Conservation (phyloP, 2,113 vertebrate genomes). For the Albula goreensis region DNA sequence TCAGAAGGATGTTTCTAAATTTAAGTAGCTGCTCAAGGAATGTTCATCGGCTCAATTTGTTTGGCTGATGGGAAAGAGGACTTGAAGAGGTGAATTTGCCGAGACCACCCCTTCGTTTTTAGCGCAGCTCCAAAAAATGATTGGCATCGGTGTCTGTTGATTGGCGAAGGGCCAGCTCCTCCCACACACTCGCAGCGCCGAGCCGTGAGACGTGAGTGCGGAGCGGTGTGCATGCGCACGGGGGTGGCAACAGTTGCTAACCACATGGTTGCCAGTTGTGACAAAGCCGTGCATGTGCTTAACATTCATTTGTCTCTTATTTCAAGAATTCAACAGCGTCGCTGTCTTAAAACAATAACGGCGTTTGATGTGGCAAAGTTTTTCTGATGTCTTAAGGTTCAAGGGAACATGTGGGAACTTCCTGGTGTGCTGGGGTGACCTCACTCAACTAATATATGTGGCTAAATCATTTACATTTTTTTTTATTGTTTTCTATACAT, state of each 20-base stretch:
- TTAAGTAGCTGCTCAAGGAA: neutral
- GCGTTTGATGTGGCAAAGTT: neutral
- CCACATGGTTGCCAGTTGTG: neutral
- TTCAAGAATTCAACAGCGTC: neutral
- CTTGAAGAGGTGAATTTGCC: neutral
- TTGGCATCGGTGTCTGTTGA: neutral
- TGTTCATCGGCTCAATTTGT: neutral
- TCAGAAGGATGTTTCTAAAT: neutral
- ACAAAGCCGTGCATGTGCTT: neutral
- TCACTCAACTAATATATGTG: slow-evolving; percentile 7
- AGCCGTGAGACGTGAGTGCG: neutral
- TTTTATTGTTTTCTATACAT: neutral
- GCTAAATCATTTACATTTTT: slow-evolving; percentile 20
- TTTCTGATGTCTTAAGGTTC: neutral
- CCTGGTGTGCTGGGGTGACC: slow-evolving; percentile 17
- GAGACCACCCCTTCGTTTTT: neutral
- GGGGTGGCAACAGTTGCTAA: neutral
- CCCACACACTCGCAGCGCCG: neutral
- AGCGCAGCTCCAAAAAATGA: neutral
- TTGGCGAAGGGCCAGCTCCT: neutral
- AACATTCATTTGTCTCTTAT: neutral
- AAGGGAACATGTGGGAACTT: neutral
- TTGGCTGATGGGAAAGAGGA: neutral
- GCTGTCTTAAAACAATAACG: neutral
- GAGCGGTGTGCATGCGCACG: neutral